Base-by-base conservation (phyloP, 2,113 vertebrate genomes). In the Amblyopsis rosae region DNA sequence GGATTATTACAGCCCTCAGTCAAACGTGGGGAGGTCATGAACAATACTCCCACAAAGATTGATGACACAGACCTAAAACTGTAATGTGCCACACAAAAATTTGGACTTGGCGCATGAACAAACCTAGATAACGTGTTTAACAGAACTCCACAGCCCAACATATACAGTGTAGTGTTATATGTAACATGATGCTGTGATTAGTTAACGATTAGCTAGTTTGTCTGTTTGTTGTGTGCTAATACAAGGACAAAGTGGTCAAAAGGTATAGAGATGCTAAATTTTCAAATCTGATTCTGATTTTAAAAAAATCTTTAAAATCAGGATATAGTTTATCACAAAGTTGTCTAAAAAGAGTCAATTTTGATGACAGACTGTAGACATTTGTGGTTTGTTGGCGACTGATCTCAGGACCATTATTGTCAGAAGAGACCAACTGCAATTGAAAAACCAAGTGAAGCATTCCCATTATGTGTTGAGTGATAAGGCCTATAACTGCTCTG, bases 391-490 rank as follows among this genome's bases (percentile, higher is more conserved):
- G 33, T 15, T 59, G 41, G 13, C 35, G 35, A 63, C 19, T 17
- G 17, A 48, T 41, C 5, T 41, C 35, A 41, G 35, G 35, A 75
- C 67, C 63, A 82, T 83, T 79, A 68, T 70, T 63, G 70, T 78
- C 77, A 62, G 51, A 35, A 55, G 2, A 12, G n/a, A 12, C 65
- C 10, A 68, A 75, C 67, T 59, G 46, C 26, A 72, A 58, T 47
- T 5, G 50, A 70, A 69, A 77, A 67, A 32, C 57, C 59, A 57
- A 70, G 47, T 67, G 56, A 62, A 77, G 63, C 59, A 64, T 81
- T 81, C 60, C 56, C 63, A 85, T 81, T 82, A 79, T 77, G 82
- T 75, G 68, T 70, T 41, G 35, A 41, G 5, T 41, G 35, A 41
- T 41, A 41, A 41, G 35, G 35, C 35, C 35, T 8, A 7, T 41